Percentiles rank a stretch among this genome's conserved stretches.
Conservation (phyloP, 2,888 invertebrate genomes). For the Melipona beecheii region DNA sequence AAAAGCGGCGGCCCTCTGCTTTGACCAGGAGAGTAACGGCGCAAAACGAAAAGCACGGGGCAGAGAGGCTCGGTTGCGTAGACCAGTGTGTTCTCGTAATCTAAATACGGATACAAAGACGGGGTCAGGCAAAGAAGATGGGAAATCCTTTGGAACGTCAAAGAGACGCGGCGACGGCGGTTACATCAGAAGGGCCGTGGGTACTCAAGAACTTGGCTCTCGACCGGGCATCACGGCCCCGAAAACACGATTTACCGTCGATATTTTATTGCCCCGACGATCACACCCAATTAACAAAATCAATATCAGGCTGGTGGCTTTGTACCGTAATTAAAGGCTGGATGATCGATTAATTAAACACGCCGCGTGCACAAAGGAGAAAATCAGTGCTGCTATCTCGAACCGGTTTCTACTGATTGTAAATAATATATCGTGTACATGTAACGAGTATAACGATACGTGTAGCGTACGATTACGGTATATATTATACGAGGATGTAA, state of each 20-base stretch:
- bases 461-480: not conserved
- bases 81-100: conserved; percentile 47
- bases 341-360: conserved; percentile 53
- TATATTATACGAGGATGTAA: not conserved
- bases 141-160: conserved; percentile 47
- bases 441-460: no score
- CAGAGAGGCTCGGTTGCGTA: conserved; percentile 39
- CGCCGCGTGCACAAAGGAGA: conserved; percentile 13
- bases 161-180: conserved; percentile 44
- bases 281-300: conserved; percentile 55
- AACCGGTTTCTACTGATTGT: not conserved
- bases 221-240: not conserved
- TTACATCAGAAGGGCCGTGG: conserved; percentile 18
- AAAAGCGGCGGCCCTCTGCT: conserved; percentile 13
- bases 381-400: conserved; percentile 17
- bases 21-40: conserved; percentile 3
- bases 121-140: conserved; percentile 47
- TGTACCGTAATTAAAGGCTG: conserved; percentile 49
- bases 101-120: conserved; percentile 60
- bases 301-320: conserved; percentile 45
- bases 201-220: conserved; percentile 2
- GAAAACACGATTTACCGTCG: conserved; percentile 53
- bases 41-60: conserved; percentile 21
- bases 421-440: conserved; percentile 16
- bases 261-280: conserved; percentile 49